A percentile compares a stretch with the other conserved stretches of the same genome.
phyloP scores from a whole-genome alignment of 2,888 invertebrate genomes.

The Antheraea assamensis region DNA sequence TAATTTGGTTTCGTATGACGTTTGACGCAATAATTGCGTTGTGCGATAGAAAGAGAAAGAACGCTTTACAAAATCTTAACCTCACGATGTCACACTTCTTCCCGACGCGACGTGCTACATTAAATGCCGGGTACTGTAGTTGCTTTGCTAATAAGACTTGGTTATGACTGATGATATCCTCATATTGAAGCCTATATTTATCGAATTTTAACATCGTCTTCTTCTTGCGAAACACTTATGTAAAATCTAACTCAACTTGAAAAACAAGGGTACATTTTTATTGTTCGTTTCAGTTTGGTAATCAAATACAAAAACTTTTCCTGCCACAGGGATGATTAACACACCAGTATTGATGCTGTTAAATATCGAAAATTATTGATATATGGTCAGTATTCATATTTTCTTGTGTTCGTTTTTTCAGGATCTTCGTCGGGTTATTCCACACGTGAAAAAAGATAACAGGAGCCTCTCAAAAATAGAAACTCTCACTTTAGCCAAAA shows the following conservation, averaged over 20 bases:
- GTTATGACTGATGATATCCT: too few species aligned
- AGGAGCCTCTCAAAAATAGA: constrained; percentile 93
- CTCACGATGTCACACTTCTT: too few species aligned
- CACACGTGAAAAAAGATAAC: constrained; percentile 92
- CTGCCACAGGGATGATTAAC: constrained; percentile 16
- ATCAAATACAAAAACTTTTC: neutral
- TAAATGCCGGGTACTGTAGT: too few species aligned
- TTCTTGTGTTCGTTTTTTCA: constrained; percentile 56
- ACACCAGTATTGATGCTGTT: constrained; percentile 7
- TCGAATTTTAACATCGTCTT: too few species aligned
- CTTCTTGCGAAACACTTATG: neutral
- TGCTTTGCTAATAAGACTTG: too few species aligned
- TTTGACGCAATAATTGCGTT: too few species aligned
- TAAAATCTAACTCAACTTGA: neutral
- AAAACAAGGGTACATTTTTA: neutral
- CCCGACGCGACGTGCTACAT: too few species aligned
- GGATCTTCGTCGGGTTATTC: constrained; percentile 92
- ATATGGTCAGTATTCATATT: neutral
- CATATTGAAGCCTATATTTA: too few species aligned
- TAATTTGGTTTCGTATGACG: too few species aligned
- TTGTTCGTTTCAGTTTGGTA: neutral
- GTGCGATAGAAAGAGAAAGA: too few species aligned
- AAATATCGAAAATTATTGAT: neutral
- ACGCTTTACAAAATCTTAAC: too few species aligned
- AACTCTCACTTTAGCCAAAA: constrained; percentile 93